Percentiles rank a stretch among this genome's conserved stretches.
Conservation (phyloP, 2,113 vertebrate species). For the Naja naja region DNA sequence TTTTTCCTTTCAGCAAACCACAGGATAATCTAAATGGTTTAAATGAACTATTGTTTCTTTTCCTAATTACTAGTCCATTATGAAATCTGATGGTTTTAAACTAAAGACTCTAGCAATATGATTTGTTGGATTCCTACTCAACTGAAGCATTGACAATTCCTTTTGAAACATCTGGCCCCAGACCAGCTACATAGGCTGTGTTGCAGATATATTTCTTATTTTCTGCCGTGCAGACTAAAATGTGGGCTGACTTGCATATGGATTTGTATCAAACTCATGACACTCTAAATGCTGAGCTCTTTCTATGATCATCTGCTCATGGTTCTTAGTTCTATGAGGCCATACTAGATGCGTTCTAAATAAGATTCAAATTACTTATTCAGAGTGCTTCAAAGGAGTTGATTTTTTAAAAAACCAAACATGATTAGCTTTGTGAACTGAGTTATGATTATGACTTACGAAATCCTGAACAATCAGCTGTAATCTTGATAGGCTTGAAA, state of each 20-base stretch:
- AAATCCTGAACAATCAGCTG: neutral
- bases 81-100: slow-evolving; percentile 4
- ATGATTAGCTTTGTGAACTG: neutral
- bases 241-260: slow-evolving; percentile 35
- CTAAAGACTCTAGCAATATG: slow-evolving; percentile 25
- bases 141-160: neutral
- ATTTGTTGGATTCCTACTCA: neutral
- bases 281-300: slow-evolving; percentile 20
- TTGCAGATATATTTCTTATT: slow-evolving; percentile 20
- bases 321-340: slow-evolving; percentile 10
- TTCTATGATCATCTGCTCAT: neutral
- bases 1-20: neutral
- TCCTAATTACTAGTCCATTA: neutral
- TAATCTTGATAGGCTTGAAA: neutral
- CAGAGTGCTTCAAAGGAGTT: neutral
- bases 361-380: neutral
- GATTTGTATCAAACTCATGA: slow-evolving; percentile 36
- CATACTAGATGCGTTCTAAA: slow-evolving; percentile 4
- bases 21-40: neutral
- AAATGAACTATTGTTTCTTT: neutral
- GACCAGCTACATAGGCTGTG: slow-evolving; percentile 3
- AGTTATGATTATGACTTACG: neutral
- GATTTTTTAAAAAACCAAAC: neutral
- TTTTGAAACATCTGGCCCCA: slow-evolving; percentile 43
- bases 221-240: slow-evolving; percentile 18